Evolutionary conservation across 2,113 vertebrate species (phyloP).

Genomic region (Daphoenositta chrysoptera): DNA sequence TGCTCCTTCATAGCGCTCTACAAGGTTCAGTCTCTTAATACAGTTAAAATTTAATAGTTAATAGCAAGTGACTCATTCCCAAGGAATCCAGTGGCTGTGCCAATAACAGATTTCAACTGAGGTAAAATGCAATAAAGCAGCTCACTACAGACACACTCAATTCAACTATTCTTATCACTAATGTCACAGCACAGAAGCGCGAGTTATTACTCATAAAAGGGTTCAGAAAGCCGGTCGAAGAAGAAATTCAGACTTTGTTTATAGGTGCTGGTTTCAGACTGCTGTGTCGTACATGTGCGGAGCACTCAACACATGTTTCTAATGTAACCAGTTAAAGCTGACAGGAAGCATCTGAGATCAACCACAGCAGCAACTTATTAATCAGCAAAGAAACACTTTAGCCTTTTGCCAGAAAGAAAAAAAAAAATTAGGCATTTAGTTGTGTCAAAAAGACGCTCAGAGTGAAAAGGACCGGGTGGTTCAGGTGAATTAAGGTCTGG

Average conservation of each 20-base stretch:
- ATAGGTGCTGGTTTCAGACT: conserved; percentile 7
- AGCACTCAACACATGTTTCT: conserved; percentile 38
- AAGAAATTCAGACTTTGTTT: not conserved
- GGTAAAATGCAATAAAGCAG: conserved; percentile 18
- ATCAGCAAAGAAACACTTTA: conserved; percentile 65
- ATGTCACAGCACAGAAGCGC: not conserved
- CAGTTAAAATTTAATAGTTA: conserved; percentile 63
- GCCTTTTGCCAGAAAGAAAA: conserved; percentile 23
- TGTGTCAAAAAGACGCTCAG: not conserved
- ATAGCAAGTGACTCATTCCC: conserved; percentile 56
- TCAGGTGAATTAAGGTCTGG: not conserved
- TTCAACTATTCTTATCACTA: not conserved
- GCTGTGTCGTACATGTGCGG: not conserved
- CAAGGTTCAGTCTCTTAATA: not conserved
- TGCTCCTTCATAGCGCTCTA: not conserved
- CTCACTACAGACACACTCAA: not conserved
- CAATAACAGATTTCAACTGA: conserved; percentile 1
- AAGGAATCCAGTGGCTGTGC: not conserved
- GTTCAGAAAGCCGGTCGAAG: not conserved
- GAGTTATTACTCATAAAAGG: not conserved
- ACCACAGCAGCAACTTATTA: conserved; percentile 71
- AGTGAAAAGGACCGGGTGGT: not conserved
- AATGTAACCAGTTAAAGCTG: conserved; percentile 46
- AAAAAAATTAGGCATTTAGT: not conserved
- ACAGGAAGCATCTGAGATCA: conserved; percentile 74